phyloP scores from a whole-genome alignment of 2,888 invertebrate species.

The Trichacis sp. region DNA sequence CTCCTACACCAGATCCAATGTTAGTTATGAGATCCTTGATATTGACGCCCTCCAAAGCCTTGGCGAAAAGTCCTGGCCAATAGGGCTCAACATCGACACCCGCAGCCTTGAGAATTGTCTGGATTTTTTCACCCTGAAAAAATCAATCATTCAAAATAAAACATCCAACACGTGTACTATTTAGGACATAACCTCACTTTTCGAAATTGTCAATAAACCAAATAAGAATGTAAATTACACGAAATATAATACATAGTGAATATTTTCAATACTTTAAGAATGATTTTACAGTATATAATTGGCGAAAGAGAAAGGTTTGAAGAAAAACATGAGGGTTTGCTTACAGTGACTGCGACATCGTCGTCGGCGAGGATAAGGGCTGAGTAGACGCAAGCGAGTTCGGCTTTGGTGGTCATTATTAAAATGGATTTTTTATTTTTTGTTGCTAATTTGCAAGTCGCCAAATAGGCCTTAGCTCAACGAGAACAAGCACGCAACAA shows the following conservation, averaged over 20 bases:
- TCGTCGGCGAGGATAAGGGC: conserved; percentile 63
- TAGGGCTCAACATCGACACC: conserved; percentile 97
- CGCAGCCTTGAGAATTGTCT: conserved; percentile 96
- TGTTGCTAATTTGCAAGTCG: conserved; percentile 84
- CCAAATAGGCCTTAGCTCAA: conserved; percentile 91
- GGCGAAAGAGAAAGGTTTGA: too few relatives aligned
- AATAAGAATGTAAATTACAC: too few relatives aligned
- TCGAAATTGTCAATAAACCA: too few relatives aligned
- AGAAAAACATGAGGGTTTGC: too few relatives aligned
- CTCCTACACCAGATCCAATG: conserved; percentile 91
- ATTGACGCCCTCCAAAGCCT: conserved; percentile 94
- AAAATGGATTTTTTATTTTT: conserved; percentile 59
- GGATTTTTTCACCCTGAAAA: conserved; percentile 92
- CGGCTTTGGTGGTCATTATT: conserved; percentile 86
- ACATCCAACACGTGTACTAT: too few relatives aligned
- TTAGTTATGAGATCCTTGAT: conserved; percentile 93
- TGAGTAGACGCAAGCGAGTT: conserved; percentile 92
- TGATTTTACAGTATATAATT: too few relatives aligned
- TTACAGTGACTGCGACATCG: conserved; percentile 97
- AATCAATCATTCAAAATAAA: too few relatives aligned
- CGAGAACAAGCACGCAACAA: background rate
- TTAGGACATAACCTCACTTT: too few relatives aligned
- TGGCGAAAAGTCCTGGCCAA: conserved; percentile 99
- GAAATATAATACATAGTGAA: too few relatives aligned
- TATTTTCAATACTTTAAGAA: too few relatives aligned